Evolutionary conservation across 2,888 invertebrate species (phyloP).

Genomic region (Anorthoa munda): DNA sequence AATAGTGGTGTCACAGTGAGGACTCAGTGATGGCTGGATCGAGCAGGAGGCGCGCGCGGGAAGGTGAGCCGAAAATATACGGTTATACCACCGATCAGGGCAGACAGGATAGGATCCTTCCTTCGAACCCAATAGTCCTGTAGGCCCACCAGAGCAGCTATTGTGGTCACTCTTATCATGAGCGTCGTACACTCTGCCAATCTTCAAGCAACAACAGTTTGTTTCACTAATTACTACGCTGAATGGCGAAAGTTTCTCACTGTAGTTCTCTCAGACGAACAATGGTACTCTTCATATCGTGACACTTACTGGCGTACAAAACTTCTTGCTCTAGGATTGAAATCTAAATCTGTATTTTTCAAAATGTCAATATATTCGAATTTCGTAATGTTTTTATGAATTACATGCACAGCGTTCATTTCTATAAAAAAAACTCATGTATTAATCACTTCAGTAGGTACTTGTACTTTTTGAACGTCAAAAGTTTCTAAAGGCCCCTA

Average conservation of each 20-base stretch:
- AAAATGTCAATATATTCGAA: background rate
- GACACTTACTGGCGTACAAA: background rate
- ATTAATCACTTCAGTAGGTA: background rate
- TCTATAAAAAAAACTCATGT: background rate
- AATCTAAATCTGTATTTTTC: background rate
- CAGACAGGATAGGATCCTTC: background rate
- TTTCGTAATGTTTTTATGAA: background rate
- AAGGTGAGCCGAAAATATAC: constrained; percentile 27
- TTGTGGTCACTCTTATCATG: background rate
- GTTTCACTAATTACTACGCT: background rate
- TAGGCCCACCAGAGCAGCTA: background rate
- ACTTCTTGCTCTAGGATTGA: background rate
- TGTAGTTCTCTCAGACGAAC: constrained; percentile 10
- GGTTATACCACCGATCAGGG: background rate
- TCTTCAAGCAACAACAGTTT: background rate
- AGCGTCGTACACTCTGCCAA: no score
- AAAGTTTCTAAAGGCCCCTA: background rate
- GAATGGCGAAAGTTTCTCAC: constrained; percentile 34
- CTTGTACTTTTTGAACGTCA: background rate
- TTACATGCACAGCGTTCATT: background rate
- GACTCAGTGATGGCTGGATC: constrained; percentile 32
- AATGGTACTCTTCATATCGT: constrained; percentile 15
- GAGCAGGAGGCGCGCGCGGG: constrained; percentile 43
- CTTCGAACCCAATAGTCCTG: no score
- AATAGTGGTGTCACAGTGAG: constrained; percentile 3